Percentiles rank a stretch among this genome's conserved stretches.
Conservation (phyloP, 1,140 invertebrate species). For the Hyposmocoma kahamanoa region DNA sequence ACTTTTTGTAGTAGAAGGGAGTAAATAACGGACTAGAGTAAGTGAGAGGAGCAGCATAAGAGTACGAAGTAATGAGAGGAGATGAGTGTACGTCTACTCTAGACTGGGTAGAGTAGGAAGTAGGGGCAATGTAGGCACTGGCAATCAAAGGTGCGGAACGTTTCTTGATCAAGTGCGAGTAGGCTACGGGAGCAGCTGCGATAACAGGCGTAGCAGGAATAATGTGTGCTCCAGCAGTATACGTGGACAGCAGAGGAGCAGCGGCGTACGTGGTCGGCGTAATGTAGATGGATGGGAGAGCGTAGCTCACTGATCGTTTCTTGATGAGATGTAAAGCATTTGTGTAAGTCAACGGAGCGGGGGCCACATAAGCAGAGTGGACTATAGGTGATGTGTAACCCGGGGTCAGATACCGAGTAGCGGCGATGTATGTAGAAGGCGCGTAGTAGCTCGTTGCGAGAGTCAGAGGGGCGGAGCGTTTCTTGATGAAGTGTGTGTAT, state of each 20-base stretch:
- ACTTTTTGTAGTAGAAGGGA: too few species aligned
- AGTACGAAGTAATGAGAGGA: conserved; percentile 25
- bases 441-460: conserved; percentile 7
- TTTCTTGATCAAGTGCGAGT: conserved; percentile 51
- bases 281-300: conserved; percentile 32
- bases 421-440: conserved; percentile 20
- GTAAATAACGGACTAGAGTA: conserved; percentile 29
- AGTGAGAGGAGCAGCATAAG: conserved; percentile 31
- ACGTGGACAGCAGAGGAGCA: conserved; percentile 31
- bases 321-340: conserved; percentile 29
- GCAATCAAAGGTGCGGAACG: conserved; percentile 35
- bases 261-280: conserved; percentile 24
- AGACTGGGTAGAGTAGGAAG: conserved; percentile 37
- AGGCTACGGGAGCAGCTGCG: conserved; percentile 7
- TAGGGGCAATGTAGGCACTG: conserved; percentile 28
- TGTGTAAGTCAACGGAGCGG: conserved; percentile 27
- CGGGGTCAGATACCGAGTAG: conserved; percentile 4
- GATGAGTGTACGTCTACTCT: conserved; percentile 32
- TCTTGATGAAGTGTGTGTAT: conserved; percentile 51
- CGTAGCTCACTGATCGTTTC: conserved; percentile 26
- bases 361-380: conserved; percentile 4
- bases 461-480: conserved; percentile 31
- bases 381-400: neutral
- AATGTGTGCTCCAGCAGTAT: conserved; percentile 18
- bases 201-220: conserved; percentile 15